Base-by-base conservation (phyloP, 2,888 invertebrate species). In the Nematopogon swammerdamellus region DNA sequence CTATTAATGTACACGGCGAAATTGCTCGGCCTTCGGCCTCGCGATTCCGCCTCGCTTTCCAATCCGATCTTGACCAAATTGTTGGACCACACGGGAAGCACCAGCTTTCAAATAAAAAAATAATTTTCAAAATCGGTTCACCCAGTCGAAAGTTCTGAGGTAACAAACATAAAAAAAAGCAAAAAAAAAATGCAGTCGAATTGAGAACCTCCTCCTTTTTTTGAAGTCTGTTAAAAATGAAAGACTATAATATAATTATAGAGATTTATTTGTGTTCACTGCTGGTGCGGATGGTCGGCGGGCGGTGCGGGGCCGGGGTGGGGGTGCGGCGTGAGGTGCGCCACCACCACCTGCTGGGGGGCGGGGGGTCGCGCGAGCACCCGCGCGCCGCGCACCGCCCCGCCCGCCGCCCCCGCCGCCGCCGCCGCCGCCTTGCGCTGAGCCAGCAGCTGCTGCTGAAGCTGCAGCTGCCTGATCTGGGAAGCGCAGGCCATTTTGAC, bases 381-480 rank as follows among this genome's bases (percentile, higher is more conserved):
- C 43, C 48, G 48, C 20, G 58, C 64, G 62, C 62, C 52, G 55
- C 59, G 58, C 57, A 57, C 58, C 54, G 57, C 55, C 56, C 55
- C 56, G 49, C 51, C 47, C 44, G 47, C 49, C 20, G 48, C 54
- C 46, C 5, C 25, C 36, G 36, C 36, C 36, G 36, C 51, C 48
- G 45, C 51, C 51, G 46, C 48, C 52, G 47, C 51, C 53, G 73
- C 75, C 62, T 85, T 85, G 25, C 85, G 76, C 55, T 85, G 83
- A 1, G 73, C 68, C 18, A 81, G 66, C 46, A 80, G 70, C 59
- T 76, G 77, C 52, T 84, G 83, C 55, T 85, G 85, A 53, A 86
- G 65, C 44, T 85, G 82, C 44, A 88, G 59, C 55, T 87, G 88
- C 1, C 87, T 74, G 53, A 89, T 79, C 57, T 88, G 87, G 54